Evolutionary conservation across 2,888 invertebrate genomes (phyloP), one percentile per base, ranked within the genome.

Genomic region (Drosophila ezoana): DNA sequence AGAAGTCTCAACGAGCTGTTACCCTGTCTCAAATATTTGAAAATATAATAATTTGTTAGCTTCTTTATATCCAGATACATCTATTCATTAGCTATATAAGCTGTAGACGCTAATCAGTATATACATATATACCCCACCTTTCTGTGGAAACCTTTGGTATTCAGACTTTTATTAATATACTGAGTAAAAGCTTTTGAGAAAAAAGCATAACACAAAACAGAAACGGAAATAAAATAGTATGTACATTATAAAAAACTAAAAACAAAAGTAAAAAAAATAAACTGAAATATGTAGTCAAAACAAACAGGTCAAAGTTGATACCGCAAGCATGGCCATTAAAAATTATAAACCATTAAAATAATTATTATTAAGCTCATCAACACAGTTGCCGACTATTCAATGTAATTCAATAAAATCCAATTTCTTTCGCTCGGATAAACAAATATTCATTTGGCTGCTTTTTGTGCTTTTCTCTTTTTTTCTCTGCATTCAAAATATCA

Each of bases 371-470:
- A 23, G 20, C 14, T 5, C 51, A 23, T 41, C 11, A 33, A 13
- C 13, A 41, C 47, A 23, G 10, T 35, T 40, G 4, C 23, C 2
- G 20, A 44, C 41, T 37, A 9, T 60, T 58, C 14, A 14, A 40
- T 9, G 5, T 14, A 10, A 13, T 16, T 13, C 23, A 37, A 60
- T 37, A 14, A 43, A 60, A 48, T 35, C 10, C n/a, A 8, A 28
- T 43, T 28, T 41, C 35, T 13, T 60, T 10, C 33, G 44, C 18
- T 28, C 11, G 57, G n/a, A 47, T 52, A 72, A 75, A 75, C 45
- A 69, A 48, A 57, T 57, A 59, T 59, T 52, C 44, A 48, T 69
- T 44, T 63, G 40, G 4, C 28, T 23, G 35, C 18, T 20, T 43
- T 54, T 49, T 18, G 33, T 32, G 32, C 28, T 33, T 33, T 53